Evolutionary conservation across 23 tunicate species (phyloP), one percentile per base, ranked within the genome.

Genomic region (Styela clava): DNA sequence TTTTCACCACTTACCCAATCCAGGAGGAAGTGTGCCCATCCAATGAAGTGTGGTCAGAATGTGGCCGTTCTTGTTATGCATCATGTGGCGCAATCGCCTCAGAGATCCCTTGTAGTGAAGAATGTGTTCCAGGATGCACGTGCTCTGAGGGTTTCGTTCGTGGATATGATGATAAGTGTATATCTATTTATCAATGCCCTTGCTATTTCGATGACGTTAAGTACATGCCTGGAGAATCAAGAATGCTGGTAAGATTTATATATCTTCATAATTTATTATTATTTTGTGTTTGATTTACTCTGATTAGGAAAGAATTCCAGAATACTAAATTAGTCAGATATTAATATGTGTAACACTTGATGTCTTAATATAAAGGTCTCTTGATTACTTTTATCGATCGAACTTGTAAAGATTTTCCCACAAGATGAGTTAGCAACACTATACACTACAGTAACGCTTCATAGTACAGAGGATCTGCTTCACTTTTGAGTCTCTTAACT

Each of bases 71-170:
- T 1, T 96, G 99, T 82, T 85, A 85, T 32, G 94, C 97, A 16
- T 96, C 99, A 2, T 96, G 99, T 64, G 99, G 99, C 23, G 90
- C 99, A 24, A 92, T 96, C 52, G 88, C 89, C 22, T 85, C 84
- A 16, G 97, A 84, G 61, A 88, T 91, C 63, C 92, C 97, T 3
- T 96, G 99, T 74, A 88, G 83, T 78, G 99, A 96, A 84, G 89
- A 91, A 84, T 96, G 99, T 78, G 85, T 96, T 28, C 99, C 96
- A 2, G 99, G 99, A 9, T 95, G 99, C 68, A 88, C 93, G 28
- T 96, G 99, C 78, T 84, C 90, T 0, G 99, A 88, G 52, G 99
- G 97, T 24, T 72, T 76, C n/a, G 99, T 96, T 3, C 80, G 89
- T 36, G 94, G 87, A 68, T 96, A 96, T 68, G 94, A 91, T 34